Evolutionary conservation across 2,888 invertebrate genomes (phyloP).

Genomic region (Platypus cylindrus): DNA sequence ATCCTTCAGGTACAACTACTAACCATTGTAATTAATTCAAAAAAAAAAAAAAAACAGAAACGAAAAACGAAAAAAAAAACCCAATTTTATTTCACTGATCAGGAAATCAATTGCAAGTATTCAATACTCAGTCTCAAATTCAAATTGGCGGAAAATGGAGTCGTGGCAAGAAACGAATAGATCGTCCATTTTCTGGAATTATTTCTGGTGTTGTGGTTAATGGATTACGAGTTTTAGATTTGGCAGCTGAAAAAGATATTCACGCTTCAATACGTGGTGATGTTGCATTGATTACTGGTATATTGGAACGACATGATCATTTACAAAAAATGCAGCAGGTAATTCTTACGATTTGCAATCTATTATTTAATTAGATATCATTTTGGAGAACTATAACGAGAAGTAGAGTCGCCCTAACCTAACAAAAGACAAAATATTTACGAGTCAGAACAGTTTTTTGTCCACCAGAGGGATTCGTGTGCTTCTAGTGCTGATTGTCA

Average conservation of each 20-base stretch:
- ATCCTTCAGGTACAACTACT: slow-evolving; percentile 59
- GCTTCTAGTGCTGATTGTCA: no score
- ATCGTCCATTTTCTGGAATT: slow-evolving; percentile 74
- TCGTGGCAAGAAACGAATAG: slow-evolving; percentile 52
- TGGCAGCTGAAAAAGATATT: slow-evolving; percentile 72
- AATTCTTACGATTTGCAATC: no score
- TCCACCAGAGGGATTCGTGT: no score
- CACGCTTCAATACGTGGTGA: slow-evolving; percentile 70
- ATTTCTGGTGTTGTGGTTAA: slow-evolving; percentile 84
- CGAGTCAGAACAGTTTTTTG: no score
- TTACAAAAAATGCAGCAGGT: slow-evolving; percentile 84
- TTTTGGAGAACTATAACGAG: no score
- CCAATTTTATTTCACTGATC: not conserved
- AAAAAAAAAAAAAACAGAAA: no score
- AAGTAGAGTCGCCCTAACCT: no score
- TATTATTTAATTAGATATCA: no score
- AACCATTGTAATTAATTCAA: not conserved
- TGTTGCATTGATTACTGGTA: slow-evolving; percentile 63
- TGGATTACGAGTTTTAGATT: slow-evolving; percentile 69
- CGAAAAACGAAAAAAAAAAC: no score
- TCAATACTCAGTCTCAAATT: slow-evolving; percentile 83
- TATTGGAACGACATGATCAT: slow-evolving; percentile 58
- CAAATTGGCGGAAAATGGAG: slow-evolving; percentile 79
- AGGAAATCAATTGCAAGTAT: slow-evolving; percentile 57
- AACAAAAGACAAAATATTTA: no score